Conservation (phyloP, 2,797 vertebrate species). For the Ctenopoma multispine region DNA sequence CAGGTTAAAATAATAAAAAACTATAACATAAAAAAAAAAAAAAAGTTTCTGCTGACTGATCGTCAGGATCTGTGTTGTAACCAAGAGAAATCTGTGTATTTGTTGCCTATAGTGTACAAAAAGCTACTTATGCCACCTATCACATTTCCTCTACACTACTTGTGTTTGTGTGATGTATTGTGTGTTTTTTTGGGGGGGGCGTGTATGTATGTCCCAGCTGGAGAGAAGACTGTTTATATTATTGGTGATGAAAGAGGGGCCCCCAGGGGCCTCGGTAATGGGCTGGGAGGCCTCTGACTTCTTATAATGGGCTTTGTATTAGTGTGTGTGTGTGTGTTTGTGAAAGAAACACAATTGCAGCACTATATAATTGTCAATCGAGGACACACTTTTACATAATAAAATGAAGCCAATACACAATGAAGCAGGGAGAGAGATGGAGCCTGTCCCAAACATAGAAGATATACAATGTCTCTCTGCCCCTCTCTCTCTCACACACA, state of each 20-base stretch:
- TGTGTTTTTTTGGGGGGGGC: slow-evolving; percentile 21
- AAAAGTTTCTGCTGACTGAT: slow-evolving; percentile 4
- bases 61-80: slow-evolving; percentile 22
- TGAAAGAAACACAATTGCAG: slow-evolving; percentile 52
- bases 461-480: slow-evolving; percentile 35
- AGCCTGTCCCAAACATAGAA: slow-evolving; percentile 49
- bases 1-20: slow-evolving; percentile 37
- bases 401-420: slow-evolving; percentile 60
- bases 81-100: slow-evolving; percentile 35
- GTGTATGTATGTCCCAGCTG: slow-evolving; percentile 68
- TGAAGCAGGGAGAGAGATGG: slow-evolving; percentile 36
- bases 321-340: slow-evolving; percentile 40
- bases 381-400: slow-evolving; percentile 71
- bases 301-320: slow-evolving; percentile 67
- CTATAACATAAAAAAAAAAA: not conserved
- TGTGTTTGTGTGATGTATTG: slow-evolving; percentile 37
- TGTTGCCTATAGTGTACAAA: slow-evolving; percentile 15
- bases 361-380: slow-evolving; percentile 70
- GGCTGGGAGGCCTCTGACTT: slow-evolving; percentile 68
- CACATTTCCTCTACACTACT: slow-evolving; percentile 8
- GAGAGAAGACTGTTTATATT: slow-evolving; percentile 77
- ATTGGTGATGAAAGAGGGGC: slow-evolving; percentile 74
- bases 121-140: slow-evolving; percentile 11
- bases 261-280: slow-evolving; percentile 72
- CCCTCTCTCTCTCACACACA: slow-evolving; percentile 4